Evolutionary conservation across 92 coral and sea anemone species (phyloP), one percentile per base, ranked within the genome.

Genomic region (Ricordea florida): DNA sequence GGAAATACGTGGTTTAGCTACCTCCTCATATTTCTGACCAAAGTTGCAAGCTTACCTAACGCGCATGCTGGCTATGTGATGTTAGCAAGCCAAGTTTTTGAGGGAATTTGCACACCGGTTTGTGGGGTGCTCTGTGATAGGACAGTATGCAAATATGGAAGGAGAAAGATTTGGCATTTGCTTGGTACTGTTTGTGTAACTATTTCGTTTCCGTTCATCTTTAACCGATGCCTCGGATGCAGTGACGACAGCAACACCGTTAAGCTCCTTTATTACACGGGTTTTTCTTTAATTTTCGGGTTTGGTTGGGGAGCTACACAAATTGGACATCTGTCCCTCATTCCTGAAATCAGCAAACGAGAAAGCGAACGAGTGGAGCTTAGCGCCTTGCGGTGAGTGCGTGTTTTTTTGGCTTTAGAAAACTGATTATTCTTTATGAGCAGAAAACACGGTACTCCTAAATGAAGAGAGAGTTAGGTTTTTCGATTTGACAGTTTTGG

Each of bases 1-100:
- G 92, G 89, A 5, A 90, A 84, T 30, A 85, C 91, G 3, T 90
- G 96, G 96, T 90, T 90, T 47, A 90, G 96, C 68, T 90, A 90
- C 50, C 53, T 90, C 41, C 42, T 90, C 21, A 84, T 90, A 23
- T 90, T 87, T 35, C 87, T 90, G 28, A 90, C 90, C 40, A 90
- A 86, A 57, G 96, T 90, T 9, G 89, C 92, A 26, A 89, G 92
- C 13, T 62, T 90, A 40, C 47, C 83, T 8, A 90, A 80, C 43
- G 82, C 88, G 11, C 47, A 86, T 46, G 82, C 96, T 0, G 96
- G 96, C 14, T 74, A 86, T 1, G 96, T 90, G 8, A 72, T 90
- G 14, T 51, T 90, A 27, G 67, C 78, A 3, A 86, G 92, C 14
- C 96, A 90, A 68, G 65, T 90, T 3, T 80, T 89, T 0, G 96